A percentile compares a stretch with the other conserved stretches of the same genome.
Conservation (phyloP, 2,888 invertebrate genomes). For the Lucinisca nassula region DNA sequence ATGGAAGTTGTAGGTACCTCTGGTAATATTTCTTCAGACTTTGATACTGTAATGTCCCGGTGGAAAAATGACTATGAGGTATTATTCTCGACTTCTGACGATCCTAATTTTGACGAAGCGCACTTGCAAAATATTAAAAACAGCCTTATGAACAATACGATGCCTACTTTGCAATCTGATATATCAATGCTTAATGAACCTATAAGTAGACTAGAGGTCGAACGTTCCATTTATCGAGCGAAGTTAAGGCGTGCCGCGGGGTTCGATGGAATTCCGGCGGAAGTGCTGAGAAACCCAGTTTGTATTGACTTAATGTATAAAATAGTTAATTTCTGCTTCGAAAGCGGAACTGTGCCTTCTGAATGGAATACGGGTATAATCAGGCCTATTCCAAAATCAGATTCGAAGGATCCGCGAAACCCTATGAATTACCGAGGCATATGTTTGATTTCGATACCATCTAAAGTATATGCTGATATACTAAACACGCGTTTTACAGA, state of each 20-base stretch:
- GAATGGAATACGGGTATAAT: not conserved
- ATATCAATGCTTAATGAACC: not conserved
- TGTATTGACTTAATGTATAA: not conserved
- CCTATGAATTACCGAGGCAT: too few relatives aligned
- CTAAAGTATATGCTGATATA: too few relatives aligned
- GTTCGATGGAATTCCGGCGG: conserved; percentile 23
- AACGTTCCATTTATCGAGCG: not conserved
- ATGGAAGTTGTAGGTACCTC: conserved; percentile 19
- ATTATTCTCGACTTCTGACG: not conserved
- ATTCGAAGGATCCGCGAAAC: too few relatives aligned
- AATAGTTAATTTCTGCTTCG: not conserved
- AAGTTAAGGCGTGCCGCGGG: conserved; percentile 27
- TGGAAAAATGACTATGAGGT: not conserved
- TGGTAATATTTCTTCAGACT: not conserved
- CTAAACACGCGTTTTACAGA: too few relatives aligned
- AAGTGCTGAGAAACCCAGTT: not conserved
- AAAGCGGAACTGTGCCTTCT: not conserved
- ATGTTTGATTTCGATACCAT: too few relatives aligned
- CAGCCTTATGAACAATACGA: not conserved
- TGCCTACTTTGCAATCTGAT: not conserved
- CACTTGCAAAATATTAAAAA: not conserved
- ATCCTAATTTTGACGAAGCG: not conserved
- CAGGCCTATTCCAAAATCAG: not conserved
- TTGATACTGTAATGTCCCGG: not conserved
- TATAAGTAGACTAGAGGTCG: not conserved